Conservation (phyloP, 2,113 vertebrate genomes). For the Alouatta palliata region DNA sequence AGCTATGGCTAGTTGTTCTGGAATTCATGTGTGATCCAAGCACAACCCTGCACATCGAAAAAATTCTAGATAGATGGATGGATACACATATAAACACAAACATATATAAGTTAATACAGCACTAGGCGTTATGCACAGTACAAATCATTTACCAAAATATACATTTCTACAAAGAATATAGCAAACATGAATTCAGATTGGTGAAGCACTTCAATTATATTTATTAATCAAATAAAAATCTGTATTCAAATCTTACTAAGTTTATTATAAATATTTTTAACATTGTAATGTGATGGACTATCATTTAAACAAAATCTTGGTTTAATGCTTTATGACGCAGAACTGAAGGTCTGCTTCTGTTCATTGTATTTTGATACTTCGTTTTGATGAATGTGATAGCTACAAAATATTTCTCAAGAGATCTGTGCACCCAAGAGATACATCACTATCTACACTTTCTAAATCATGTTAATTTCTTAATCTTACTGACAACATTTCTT, state of each 20-base stretch:
- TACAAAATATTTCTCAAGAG: slow-evolving; percentile 1
- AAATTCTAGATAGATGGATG: background rate
- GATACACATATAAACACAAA: background rate
- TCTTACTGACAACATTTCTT: background rate
- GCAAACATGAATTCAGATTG: background rate
- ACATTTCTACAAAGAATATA: background rate
- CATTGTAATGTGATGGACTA: background rate
- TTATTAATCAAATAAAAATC: slow-evolving; percentile 11
- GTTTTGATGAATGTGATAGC: background rate
- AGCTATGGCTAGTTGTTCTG: background rate
- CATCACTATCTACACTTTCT: background rate
- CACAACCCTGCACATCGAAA: background rate
- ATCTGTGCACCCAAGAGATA: background rate
- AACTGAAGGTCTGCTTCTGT: background rate
- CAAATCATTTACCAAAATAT: background rate
- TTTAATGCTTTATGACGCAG: background rate
- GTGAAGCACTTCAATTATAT: background rate
- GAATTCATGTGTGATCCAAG: background rate
- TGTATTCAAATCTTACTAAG: background rate
- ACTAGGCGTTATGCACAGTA: background rate
- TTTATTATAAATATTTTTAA: background rate
- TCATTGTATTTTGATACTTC: background rate
- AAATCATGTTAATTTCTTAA: background rate
- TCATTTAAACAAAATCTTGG: background rate
- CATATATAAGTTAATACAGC: background rate